A percentile compares a stretch with the other conserved stretches of the same genome.
phyloP scores from a whole-genome alignment of 2,888 invertebrate genomes.

The Torymus auratus region DNA sequence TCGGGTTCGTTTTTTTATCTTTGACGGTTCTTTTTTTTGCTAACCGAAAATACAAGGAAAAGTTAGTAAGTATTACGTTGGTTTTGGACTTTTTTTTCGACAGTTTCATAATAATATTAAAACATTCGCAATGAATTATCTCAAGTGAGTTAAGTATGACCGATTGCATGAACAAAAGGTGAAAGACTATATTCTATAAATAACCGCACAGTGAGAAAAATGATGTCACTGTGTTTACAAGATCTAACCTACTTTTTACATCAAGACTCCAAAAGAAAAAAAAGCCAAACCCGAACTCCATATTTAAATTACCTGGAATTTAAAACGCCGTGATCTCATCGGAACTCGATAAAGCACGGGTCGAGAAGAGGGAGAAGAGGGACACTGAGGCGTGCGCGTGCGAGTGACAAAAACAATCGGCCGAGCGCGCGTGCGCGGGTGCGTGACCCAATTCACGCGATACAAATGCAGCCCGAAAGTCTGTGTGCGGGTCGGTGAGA shows the following conservation, averaged over 20 bases:
- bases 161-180: no score
- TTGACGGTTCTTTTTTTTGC: neutral
- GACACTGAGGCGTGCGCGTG: neutral
- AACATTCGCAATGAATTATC: no score
- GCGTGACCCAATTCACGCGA: conserved; percentile 61
- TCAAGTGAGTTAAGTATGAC: no score
- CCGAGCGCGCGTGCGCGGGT: conserved; percentile 45
- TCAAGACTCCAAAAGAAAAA: neutral
- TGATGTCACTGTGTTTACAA: neutral
- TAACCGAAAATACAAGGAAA: no score
- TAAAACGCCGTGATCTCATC: conserved; percentile 20
- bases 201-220: neutral
- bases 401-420: conserved; percentile 58
- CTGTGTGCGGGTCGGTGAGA: neutral
- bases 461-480: conserved; percentile 18
- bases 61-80: no score
- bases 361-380: neutral
- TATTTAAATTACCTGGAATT: conserved; percentile 32
- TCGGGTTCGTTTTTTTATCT: neutral
- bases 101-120: no score
- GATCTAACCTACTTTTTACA: conserved; percentile 8
- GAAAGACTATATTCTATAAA: no score
- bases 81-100: no score
- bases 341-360: neutral
- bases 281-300: no score